These are phyloP conservation scores for Centropus bengalensis DNA, from an alignment of 2,113 vertebrate genomes.

Conservation along the genomic window DNA sequence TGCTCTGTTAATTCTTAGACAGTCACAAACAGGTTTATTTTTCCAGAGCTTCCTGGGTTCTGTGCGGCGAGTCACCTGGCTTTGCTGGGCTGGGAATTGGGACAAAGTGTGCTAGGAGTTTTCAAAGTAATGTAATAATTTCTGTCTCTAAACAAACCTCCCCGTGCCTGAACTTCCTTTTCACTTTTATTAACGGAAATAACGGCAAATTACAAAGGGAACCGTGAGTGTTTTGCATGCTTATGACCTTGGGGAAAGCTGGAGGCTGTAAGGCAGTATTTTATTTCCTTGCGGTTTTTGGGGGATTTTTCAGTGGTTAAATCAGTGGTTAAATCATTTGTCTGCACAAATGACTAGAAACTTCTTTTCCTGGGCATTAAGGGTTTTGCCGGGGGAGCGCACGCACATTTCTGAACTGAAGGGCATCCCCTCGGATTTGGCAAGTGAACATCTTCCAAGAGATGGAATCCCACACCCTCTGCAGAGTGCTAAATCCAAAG, in stretches of 20 bases:
- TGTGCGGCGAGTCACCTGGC: background rate
- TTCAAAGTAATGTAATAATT: background rate
- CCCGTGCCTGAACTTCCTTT: background rate
- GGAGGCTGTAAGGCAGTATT: background rate
- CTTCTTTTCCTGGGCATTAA: background rate
- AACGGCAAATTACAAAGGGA: background rate
- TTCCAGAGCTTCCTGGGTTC: conserved; percentile 6
- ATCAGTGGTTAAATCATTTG: no score
- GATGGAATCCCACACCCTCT: background rate
- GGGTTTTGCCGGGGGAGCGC: background rate
- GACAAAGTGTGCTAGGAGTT: background rate
- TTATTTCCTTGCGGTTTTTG: background rate
- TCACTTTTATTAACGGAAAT: background rate
- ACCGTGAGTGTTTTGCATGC: background rate
- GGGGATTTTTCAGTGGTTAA: background rate
- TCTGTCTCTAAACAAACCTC: background rate
- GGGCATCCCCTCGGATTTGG: background rate
- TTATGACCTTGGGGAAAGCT: background rate
- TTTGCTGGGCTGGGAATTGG: background rate
- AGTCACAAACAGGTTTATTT: background rate
- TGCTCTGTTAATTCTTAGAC: background rate
- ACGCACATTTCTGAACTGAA: background rate
- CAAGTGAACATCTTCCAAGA: background rate
- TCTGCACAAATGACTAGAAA: background rate
- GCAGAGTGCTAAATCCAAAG: background rate